Percentiles rank a stretch among this genome's conserved stretches.
These are phyloP conservation scores for Epinephelus lanceolatus DNA, from an alignment of 2,113 vertebrate species.

Conservation along the genomic window DNA sequence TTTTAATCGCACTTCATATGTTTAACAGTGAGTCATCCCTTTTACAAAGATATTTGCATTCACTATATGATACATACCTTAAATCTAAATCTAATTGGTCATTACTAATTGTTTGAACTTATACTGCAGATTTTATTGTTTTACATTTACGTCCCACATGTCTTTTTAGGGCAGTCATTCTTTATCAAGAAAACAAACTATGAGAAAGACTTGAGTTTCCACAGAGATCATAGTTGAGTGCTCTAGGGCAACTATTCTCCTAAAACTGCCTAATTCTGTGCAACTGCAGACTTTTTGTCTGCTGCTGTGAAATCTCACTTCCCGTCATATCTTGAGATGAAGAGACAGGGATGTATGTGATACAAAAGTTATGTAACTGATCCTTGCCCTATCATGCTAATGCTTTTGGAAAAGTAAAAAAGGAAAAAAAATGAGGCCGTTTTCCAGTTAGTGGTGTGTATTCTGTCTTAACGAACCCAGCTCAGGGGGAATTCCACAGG, in stretches of 20 bases:
- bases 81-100: background rate
- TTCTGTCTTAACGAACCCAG: conserved; percentile 49
- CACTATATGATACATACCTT: background rate
- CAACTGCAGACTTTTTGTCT: background rate
- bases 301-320: conserved; percentile 1
- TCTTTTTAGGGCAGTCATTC: background rate
- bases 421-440: conserved; percentile 37
- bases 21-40: background rate
- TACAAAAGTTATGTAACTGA: conserved; percentile 37
- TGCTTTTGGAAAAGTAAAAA: conserved; percentile 32
- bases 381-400: conserved; percentile 22
- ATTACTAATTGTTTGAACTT: background rate
- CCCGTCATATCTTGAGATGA: conserved; percentile 12
- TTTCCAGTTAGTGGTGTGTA: conserved; percentile 56
- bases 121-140: background rate
- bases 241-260: background rate
- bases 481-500: conserved; percentile 17
- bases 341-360: conserved; percentile 31
- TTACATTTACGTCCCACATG: background rate
- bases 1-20: background rate
- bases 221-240: background rate
- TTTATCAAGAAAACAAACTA: background rate
- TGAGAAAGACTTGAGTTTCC: background rate
- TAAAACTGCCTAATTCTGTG: background rate
- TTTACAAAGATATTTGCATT: background rate